phyloP scores from a whole-genome alignment of 2,797 vertebrate genomes.

The Muraenolepis orangiensis region DNA sequence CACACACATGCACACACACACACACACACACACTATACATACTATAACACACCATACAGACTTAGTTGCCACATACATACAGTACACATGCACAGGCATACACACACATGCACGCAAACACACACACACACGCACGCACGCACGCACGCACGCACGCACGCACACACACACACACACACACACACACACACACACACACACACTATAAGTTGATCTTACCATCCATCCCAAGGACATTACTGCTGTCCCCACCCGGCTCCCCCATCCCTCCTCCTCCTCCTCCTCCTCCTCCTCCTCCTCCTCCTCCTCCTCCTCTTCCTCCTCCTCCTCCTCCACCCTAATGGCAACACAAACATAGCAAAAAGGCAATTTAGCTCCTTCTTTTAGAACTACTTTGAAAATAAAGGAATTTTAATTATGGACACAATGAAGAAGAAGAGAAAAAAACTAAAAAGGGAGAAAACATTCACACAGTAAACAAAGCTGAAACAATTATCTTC shows the following conservation, averaged over 20 bases:
- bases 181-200: constrained; percentile 20
- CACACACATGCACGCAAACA: constrained; percentile 5
- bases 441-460: constrained; percentile 86
- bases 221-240: constrained; percentile 74
- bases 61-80: constrained; percentile 12
- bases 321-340: constrained; percentile 68
- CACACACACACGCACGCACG: background rate
- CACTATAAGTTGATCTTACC: constrained; percentile 71
- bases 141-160: constrained; percentile 1
- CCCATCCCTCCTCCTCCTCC: constrained; percentile 46
- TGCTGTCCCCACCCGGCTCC: constrained; percentile 58
- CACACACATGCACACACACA: constrained; percentile 19
- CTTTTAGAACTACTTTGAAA: constrained; percentile 83
- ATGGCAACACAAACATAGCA: constrained; percentile 78
- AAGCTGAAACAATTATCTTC: constrained; percentile 94
- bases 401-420: constrained; percentile 85
- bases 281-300: constrained; percentile 58
- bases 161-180: background rate
- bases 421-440: constrained; percentile 80
- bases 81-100: constrained; percentile 20
- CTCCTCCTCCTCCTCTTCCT: constrained; percentile 50
- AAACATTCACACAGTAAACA: constrained; percentile 91
- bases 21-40: background rate
- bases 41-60: too few relatives aligned
- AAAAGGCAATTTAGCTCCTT: constrained; percentile 80